Evolutionary conservation across 2,888 invertebrate species (phyloP), one percentile per base, ranked within the genome.

Genomic region (Ophion costatus): DNA sequence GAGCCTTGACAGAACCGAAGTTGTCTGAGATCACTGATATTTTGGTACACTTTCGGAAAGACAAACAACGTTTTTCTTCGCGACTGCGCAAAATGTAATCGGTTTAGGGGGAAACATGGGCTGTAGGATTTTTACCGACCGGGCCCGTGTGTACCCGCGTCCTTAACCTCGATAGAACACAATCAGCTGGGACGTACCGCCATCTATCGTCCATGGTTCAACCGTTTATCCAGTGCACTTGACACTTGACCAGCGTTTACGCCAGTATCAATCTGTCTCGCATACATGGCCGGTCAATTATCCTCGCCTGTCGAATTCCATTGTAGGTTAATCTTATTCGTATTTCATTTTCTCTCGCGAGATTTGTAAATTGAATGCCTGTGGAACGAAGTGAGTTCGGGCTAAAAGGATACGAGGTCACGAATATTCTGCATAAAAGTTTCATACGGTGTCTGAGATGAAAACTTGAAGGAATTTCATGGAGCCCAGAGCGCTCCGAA

Each of bases 271-370:
- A 51, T 51, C 51, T 51, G 51, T 51, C 51, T 80, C 17, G 61
- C 74, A 42, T 57, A 29, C 29, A 29, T 67, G 74, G 67, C 56
- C 59, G 69, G 80, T 42, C 17, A 67, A 66, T 45, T 51, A 75
- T 66, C n/a, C 59, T 73, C 42, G n/a, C 45, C 64, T 78, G 84
- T 78, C 69, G 74, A 57, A 75, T 81, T 70, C 59, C 69, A 78
- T 51, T 79, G 74, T 59, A 84, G 84, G 81, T 84, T 84, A 84
- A 81, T 84, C 81, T 81, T 51, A 74, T 81, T 78, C 69, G 63
- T 66, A 20, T 74, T 75, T 78, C 69, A 78, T 22, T 73, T 66
- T 51, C 24, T 80, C 33, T 33, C 59, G 29, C 61, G 29, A n/a
- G 42, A 29, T 64, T 64, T 57, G 24, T 24, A 81, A 78, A 78